Evolutionary conservation across 1,140 invertebrate genomes (phyloP).

Genomic region (Triops longicaudatus): DNA sequence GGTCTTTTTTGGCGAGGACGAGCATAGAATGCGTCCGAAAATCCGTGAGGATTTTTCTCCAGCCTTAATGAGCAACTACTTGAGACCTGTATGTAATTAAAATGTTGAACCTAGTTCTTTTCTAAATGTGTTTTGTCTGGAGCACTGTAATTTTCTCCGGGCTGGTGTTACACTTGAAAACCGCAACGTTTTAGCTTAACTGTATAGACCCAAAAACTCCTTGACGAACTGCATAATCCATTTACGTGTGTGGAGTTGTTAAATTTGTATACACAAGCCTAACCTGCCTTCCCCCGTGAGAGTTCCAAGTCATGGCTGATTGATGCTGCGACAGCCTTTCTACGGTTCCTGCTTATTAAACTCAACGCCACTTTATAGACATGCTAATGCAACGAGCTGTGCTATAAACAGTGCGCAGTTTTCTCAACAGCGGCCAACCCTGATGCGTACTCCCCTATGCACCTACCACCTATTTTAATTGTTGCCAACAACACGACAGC

Average conservation of each 20-base stretch:
- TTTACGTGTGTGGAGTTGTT: no score
- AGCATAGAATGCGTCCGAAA: background rate
- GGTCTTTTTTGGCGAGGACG: background rate
- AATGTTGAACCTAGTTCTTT: background rate
- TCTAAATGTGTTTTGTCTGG: conserved; percentile 7
- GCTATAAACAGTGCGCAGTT: no score
- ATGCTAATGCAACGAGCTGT: background rate
- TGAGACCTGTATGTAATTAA: background rate
- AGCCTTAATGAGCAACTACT: background rate
- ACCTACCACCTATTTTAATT: background rate
- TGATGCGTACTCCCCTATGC: background rate
- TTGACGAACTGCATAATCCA: no score
- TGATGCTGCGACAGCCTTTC: conserved; percentile 3
- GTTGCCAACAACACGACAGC: background rate
- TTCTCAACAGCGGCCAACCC: background rate
- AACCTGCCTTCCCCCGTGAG: no score
- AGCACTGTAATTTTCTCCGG: background rate
- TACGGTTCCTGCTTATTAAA: background rate
- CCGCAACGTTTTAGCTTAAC: background rate
- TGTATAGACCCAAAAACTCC: background rate
- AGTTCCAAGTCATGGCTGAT: background rate
- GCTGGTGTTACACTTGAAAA: conserved; percentile 12
- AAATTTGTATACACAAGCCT: no score
- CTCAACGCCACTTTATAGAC: background rate
- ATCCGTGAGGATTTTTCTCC: background rate